Evolutionary conservation across 35 echinoderm and acorn worm species (phyloP).

Genomic region (Anneissia japonica): DNA sequence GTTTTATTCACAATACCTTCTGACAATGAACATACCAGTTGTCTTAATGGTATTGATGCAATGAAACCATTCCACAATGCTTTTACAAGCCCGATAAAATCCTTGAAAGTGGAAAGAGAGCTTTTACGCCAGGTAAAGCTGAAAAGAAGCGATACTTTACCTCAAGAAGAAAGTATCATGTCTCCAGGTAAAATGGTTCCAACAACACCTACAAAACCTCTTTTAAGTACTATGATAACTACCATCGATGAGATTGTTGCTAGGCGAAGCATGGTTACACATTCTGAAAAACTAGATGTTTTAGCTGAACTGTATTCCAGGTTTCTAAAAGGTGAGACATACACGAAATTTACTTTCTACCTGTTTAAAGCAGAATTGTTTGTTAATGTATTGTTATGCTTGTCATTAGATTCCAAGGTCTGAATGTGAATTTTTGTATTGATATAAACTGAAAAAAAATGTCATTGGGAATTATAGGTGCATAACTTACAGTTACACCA

Average conservation of each 20-base stretch:
- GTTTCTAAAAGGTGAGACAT: slow-evolving; percentile 46
- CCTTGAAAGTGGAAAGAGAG: slow-evolving; percentile 49
- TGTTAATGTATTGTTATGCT: neutral
- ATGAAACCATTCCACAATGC: neutral
- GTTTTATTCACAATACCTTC: slow-evolving; percentile 3
- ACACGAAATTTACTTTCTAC: no score
- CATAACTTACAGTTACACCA: no score
- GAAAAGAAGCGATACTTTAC: neutral
- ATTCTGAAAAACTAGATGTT: slow-evolving; percentile 34
- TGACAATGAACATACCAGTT: neutral
- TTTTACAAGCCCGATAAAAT: neutral
- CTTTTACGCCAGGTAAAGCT: slow-evolving; percentile 26
- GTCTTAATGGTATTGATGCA: neutral
- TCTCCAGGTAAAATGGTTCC: neutral
- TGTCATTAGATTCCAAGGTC: no score
- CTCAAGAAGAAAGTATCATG: neutral
- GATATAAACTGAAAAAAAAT: no score
- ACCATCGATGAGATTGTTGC: slow-evolving; percentile 10
- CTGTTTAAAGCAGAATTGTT: no score
- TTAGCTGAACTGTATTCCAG: slow-evolving; percentile 53
- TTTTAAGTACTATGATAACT: neutral
- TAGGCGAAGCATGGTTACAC: slow-evolving; percentile 23
- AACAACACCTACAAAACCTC: slow-evolving; percentile 39
- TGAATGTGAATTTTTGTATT: no score
- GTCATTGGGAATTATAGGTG: no score